Percentiles rank a stretch among this genome's conserved stretches.
phyloP scores from a whole-genome alignment of 2,113 vertebrate genomes.

The Mirza zaza region DNA sequence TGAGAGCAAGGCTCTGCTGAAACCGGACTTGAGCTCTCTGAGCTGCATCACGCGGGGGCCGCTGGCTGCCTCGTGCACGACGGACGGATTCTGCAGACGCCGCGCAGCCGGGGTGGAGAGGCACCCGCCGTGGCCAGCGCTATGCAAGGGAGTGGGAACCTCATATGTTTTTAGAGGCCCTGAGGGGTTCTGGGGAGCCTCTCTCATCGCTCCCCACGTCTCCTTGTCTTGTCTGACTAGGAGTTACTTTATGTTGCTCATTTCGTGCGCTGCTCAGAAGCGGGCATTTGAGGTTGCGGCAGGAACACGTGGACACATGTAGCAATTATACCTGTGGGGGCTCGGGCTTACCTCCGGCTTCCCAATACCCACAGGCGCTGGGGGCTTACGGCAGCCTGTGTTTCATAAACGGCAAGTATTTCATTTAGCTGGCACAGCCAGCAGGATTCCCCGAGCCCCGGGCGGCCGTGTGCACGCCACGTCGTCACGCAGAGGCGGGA shows the following conservation, averaged over 20 bases:
- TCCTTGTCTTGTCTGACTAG: constrained; percentile 35
- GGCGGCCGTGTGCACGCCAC: background rate
- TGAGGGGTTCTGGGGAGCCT: constrained; percentile 24
- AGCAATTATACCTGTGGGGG: constrained; percentile 70
- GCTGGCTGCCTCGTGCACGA: background rate
- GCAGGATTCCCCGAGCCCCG: constrained; percentile 47
- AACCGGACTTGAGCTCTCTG: background rate
- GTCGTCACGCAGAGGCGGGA: background rate
- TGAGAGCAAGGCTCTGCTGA: background rate
- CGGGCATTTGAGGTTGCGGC: constrained; percentile 39
- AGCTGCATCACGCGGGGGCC: background rate
- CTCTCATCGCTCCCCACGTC: background rate
- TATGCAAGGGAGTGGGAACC: constrained; percentile 40
- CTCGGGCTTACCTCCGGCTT: constrained; percentile 60
- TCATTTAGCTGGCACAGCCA: constrained; percentile 72
- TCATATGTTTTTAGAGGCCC: constrained; percentile 63
- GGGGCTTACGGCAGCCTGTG: constrained; percentile 75
- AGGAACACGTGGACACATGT: constrained; percentile 63
- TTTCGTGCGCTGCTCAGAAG: constrained; percentile 52
- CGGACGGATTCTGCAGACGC: constrained; percentile 3
- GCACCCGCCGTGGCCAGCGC: background rate
- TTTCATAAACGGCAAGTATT: constrained; percentile 77
- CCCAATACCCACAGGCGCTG: constrained; percentile 74
- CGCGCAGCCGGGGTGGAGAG: background rate
- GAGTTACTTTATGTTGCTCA: constrained; percentile 75